Base-by-base conservation (phyloP, 2,113 vertebrate genomes). In the Danionella cerebrum region DNA sequence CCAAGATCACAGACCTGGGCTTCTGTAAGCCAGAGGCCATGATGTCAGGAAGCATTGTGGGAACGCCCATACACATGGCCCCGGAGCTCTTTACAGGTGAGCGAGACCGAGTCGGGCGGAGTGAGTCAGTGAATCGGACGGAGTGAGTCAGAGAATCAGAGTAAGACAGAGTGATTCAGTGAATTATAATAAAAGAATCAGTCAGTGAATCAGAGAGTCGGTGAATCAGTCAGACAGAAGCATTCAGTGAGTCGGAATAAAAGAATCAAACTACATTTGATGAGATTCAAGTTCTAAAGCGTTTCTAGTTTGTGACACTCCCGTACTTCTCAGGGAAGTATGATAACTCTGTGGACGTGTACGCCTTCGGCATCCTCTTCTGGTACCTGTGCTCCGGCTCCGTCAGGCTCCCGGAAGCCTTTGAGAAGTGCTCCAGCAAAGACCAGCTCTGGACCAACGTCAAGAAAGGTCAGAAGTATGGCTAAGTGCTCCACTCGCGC, bases 21-120 rank as follows among this genome's bases (percentile, higher is more conserved):
- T 99, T 99, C 86, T 99, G 96, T 79, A 99, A 99, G 76, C 96
- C 96, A 1, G 96, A 99, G 79, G 96, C 96, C 66, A 99, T 99
- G 96, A 99, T 99, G 95, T 98, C 96, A 0, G 96, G 96, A 76
- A 99, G 96, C 81, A 97, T 99, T 39, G 96, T 99, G 63, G 96
- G 96, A 65, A 99, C 96, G 0, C 96, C 96, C 14, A 99, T 99
- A 72, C 96, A 99, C 76, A 99, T 99, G 96, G 96, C 96, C 33
- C 96, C 96, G 1, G 96, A 99, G 77, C 93, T 99, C 41, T 98
- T 99, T 67, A 97, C 96, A 88, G 96, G 96, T 99, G 52, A 8
- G 38, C 54, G 44, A n/a, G n/a, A n/a, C n/a, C n/a, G n/a, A n/a
- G n/a, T n/a, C n/a, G n/a, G n/a, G n/a, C n/a, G n/a, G n/a, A n/a